Percentiles rank a stretch among this genome's conserved stretches.
phyloP scores from a whole-genome alignment of 2,888 invertebrate genomes.

The Lithophane ornitopus region DNA sequence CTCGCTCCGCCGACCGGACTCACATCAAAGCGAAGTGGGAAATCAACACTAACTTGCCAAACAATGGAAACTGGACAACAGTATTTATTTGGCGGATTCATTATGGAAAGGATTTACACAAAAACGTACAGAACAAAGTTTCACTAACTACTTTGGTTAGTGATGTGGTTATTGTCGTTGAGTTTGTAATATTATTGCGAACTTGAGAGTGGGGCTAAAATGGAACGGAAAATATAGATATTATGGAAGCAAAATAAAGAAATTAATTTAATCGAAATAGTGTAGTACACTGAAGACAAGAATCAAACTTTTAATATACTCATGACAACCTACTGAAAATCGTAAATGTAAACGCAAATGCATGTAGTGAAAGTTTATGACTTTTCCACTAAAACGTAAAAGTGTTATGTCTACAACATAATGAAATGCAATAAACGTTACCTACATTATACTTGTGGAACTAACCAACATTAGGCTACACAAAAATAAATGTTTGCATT shows the following conservation, averaged over 20 bases:
- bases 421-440: constrained; percentile 19
- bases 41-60: constrained; percentile 82
- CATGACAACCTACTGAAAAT: not conserved
- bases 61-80: constrained; percentile 68
- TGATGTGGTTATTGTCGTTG: constrained; percentile 14
- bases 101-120: constrained; percentile 54
- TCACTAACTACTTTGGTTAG: constrained; percentile 29
- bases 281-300: not conserved
- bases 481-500: constrained; percentile 30
- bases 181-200: constrained; percentile 14
- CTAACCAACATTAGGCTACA: constrained; percentile 6
- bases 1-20: constrained; percentile 73
- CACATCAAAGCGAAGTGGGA: constrained; percentile 84
- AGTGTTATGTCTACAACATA: constrained; percentile 34
- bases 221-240: not conserved
- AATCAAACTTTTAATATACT: not conserved
- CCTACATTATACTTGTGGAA: constrained; percentile 14
- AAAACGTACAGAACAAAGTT: constrained; percentile 47
- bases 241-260: not conserved
- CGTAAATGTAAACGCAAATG: constrained; percentile 21
- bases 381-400: constrained; percentile 31
- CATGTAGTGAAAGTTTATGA: constrained; percentile 12
- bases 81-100: constrained; percentile 59
- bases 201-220: not conserved
- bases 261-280: not conserved